Base-by-base conservation (phyloP, 2,888 invertebrate species). In the Itoplectis maculator region DNA sequence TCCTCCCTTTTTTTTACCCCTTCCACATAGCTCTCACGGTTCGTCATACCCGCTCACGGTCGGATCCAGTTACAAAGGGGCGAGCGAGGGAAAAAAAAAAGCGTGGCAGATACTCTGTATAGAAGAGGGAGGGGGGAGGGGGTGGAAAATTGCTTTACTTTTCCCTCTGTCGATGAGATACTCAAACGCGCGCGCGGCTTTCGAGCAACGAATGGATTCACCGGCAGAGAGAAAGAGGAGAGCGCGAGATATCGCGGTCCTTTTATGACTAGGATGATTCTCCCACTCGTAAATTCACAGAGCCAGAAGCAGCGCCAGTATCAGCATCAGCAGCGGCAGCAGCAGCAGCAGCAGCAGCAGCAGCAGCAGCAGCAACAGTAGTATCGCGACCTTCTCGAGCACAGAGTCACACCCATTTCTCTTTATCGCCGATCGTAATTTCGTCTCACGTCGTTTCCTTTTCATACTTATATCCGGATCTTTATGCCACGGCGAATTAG, bases 231-330 rank as follows among this genome's bases (percentile, higher is more conserved):
- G 45, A 59, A 63, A 72, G 15, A 49, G 45, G 29, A 76, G 20
- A 49, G 51, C n/a, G n/a, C n/a, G 29, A 15, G 11, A 13, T 20
- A 37, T 35, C 63, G 37, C 23, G 61, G 59, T 68, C 23, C 59
- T 76, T 79, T 76, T 68, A 72, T 42, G 74, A 66, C 70, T 74
- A 40, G 66, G 82, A 76, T 59, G 82, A 75, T 72, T 75, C 61
- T 49, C 47, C 45, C 29, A 69, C 75, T 82, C 81, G 82, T 45
- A 66, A 79, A 75, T 75, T 72, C 70, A 70, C 63, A 47, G 35
- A 74, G 45, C 18, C 51, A 40, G 40, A 47, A 70, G 75, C 59
- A 75, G 20, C 49, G 37, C 11, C 35, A 63, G 29, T 70, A 56
- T 15, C 56, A 61, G 3, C 29, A 5, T 29, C 29, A 29, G 29